phyloP scores from a whole-genome alignment of 2,888 invertebrate species.

The Augochlorella aurata region DNA sequence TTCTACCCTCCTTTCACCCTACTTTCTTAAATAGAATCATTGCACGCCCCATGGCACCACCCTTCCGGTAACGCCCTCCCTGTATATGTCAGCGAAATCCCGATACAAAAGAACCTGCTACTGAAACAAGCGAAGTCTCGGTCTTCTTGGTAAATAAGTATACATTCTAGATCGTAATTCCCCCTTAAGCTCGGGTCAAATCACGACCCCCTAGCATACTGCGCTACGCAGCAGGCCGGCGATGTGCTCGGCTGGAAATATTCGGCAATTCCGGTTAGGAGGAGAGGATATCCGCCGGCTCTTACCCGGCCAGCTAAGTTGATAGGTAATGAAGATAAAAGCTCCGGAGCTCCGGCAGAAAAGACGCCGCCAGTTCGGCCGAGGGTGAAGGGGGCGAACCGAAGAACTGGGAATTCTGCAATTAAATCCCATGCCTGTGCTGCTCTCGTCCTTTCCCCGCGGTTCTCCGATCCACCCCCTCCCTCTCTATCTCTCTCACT shows the following conservation, averaged over 20 bases:
- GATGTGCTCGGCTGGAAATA: constrained; percentile 56
- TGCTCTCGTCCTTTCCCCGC: constrained; percentile 33
- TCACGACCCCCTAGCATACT: constrained; percentile 46
- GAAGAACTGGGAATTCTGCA: constrained; percentile 58
- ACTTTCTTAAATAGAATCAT: too few relatives aligned
- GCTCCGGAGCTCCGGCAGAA: constrained; percentile 17
- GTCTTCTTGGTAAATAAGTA: too few relatives aligned
- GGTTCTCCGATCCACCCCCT: neutral
- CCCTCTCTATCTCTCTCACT: too few relatives aligned
- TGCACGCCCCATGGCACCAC: too few relatives aligned
- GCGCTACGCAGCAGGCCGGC: neutral
- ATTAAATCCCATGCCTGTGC: constrained; percentile 58
- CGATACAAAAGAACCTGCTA: too few relatives aligned
- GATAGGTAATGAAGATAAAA: constrained; percentile 69
- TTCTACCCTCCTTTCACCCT: too few relatives aligned
- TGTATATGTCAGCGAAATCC: too few relatives aligned
- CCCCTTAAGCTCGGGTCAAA: constrained; percentile 56
- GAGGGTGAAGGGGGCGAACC: neutral
- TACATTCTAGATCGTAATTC: too few relatives aligned
- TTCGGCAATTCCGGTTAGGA: constrained; percentile 52
- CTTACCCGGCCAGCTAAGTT: constrained; percentile 53
- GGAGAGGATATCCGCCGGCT: constrained; percentile 30
- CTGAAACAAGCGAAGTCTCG: too few relatives aligned
- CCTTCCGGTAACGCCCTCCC: too few relatives aligned
- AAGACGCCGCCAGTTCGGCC: neutral